Evolutionary conservation across 2,888 invertebrate genomes (phyloP).

Genomic region (Crepidodera aurea): DNA sequence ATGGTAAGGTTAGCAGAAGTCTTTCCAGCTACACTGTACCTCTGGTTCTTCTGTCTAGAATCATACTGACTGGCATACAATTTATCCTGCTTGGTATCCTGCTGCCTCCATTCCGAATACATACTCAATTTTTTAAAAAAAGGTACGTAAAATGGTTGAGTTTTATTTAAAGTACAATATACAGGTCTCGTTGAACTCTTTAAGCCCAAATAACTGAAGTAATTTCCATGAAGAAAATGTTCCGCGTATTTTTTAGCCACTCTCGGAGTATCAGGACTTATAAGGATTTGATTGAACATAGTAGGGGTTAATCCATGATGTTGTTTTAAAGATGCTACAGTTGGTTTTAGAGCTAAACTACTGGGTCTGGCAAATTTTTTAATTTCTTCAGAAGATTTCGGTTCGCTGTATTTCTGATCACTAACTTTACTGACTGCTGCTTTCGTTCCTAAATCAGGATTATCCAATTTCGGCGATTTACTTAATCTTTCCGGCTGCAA

Average conservation of each 20-base stretch:
- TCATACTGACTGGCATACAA: constrained; percentile 68
- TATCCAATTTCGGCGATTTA: constrained; percentile 23
- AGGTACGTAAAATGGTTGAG: constrained; percentile 94
- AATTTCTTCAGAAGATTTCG: constrained; percentile 49
- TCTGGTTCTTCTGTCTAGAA: constrained; percentile 76
- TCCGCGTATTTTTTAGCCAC: constrained; percentile 90
- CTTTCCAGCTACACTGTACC: constrained; percentile 69
- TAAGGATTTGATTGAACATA: constrained; percentile 81
- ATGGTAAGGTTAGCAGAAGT: constrained; percentile 55
- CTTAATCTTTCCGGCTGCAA: constrained; percentile 20
- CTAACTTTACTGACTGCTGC: neutral
- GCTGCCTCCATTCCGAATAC: constrained; percentile 90
- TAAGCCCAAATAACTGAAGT: constrained; percentile 89
- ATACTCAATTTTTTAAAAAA: constrained; percentile 91
- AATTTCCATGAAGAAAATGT: constrained; percentile 88
- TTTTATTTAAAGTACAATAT: constrained; percentile 91
- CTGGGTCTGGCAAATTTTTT: constrained; percentile 82
- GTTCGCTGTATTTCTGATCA: constrained; percentile 25
- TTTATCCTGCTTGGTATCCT: constrained; percentile 59
- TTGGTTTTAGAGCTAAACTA: constrained; percentile 84
- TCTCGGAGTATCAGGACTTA: constrained; percentile 91
- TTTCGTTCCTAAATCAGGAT: constrained; percentile 1
- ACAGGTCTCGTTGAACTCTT: constrained; percentile 91
- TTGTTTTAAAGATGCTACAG: constrained; percentile 81
- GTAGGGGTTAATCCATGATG: constrained; percentile 85